phyloP scores from a whole-genome alignment of 2,797 vertebrate species.

The Falco columbarius region DNA sequence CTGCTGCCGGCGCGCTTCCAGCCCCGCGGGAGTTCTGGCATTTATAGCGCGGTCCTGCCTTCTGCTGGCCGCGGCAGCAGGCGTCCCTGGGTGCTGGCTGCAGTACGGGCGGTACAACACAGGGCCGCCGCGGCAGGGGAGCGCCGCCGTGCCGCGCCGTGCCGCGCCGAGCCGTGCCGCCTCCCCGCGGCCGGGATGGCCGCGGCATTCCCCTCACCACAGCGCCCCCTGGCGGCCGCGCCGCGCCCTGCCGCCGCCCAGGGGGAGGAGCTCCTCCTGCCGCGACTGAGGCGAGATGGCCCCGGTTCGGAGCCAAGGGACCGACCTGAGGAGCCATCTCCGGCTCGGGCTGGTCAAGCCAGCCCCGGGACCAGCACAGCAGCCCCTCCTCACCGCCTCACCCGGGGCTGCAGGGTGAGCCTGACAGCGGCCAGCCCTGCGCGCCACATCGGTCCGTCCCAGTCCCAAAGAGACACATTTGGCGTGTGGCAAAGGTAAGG shows the following conservation, averaged over 20 bases:
- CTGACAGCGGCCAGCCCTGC: rapidly evolving
- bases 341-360: too few relatives aligned
- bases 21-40: background rate
- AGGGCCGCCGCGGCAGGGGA: background rate
- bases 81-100: rapidly evolving
- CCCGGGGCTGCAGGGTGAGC: background rate
- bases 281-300: background rate
- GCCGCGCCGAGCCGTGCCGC: too few relatives aligned
- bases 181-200: too few relatives aligned
- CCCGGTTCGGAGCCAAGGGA: rapidly evolving
- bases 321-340: too few relatives aligned
- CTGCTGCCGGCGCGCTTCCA: background rate
- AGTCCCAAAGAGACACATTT: background rate
- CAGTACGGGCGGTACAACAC: rapidly evolving
- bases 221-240: background rate
- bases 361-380: background rate
- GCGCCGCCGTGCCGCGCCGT: too few relatives aligned
- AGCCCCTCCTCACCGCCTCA: too few relatives aligned
- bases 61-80: background rate
- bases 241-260: rapidly evolving
- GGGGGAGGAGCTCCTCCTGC: background rate
- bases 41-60: background rate
- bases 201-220: too few relatives aligned
- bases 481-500: rapidly evolving
- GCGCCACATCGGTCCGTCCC: rapidly evolving